Percentiles rank a stretch among this genome's conserved stretches.
These are phyloP conservation scores for Leucophenga montana DNA, from an alignment of 2,888 invertebrate genomes.

Conservation along the genomic window DNA sequence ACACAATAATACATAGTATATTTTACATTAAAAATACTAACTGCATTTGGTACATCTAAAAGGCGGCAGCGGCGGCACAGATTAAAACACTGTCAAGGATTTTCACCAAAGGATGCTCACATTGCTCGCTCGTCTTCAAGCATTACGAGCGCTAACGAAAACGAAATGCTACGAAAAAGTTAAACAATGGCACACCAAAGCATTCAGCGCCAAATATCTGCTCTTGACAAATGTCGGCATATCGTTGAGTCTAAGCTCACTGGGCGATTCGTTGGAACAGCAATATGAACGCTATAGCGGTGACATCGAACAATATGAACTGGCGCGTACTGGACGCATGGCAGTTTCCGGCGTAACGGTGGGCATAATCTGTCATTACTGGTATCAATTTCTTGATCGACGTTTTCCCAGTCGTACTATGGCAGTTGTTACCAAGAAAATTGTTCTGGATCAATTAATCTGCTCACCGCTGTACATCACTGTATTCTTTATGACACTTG, in stretches of 20 bases:
- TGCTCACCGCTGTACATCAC: conserved; percentile 87
- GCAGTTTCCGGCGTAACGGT: conserved; percentile 83
- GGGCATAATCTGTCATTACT: conserved; percentile 87
- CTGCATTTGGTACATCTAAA: too few relatives aligned
- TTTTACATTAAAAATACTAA: too few relatives aligned
- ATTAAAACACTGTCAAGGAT: too few relatives aligned
- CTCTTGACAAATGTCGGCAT: conserved; percentile 86
- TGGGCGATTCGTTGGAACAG: conserved; percentile 88
- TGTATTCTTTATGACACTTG: conserved; percentile 85
- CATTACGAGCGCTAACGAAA: conserved; percentile 14
- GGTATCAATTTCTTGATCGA: conserved; percentile 86
- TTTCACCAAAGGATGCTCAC: not conserved
- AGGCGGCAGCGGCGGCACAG: too few relatives aligned
- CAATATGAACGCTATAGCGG: conserved; percentile 80
- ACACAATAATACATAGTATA: too few relatives aligned
- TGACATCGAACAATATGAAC: conserved; percentile 76
- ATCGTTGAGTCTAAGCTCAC: conserved; percentile 82
- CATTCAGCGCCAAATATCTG: conserved; percentile 80
- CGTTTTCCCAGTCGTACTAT: conserved; percentile 81
- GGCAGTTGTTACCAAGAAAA: conserved; percentile 81
- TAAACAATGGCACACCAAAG: conserved; percentile 68
- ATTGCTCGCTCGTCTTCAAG: conserved; percentile 1
- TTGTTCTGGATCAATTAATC: conserved; percentile 86
- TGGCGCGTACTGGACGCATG: conserved; percentile 82
- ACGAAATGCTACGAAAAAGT: conserved; percentile 42